Evolutionary conservation across 2,113 vertebrate species (phyloP).

Genomic region (Tonatia bakeri): DNA sequence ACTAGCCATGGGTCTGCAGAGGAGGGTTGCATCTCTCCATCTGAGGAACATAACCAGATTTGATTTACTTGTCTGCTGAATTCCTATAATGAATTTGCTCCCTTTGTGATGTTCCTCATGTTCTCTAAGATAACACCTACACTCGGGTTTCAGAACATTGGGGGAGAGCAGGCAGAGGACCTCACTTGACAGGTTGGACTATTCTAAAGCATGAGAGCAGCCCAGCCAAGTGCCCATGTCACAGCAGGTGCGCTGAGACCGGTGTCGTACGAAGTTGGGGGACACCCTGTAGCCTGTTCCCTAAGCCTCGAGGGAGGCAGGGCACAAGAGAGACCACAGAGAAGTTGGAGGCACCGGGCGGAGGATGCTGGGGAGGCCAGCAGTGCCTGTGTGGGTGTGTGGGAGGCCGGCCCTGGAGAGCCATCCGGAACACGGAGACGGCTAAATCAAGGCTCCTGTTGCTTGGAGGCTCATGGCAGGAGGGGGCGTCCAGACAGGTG

Average conservation of each 20-base stretch:
- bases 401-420: neutral
- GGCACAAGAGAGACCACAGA: neutral
- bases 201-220: neutral
- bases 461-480: neutral
- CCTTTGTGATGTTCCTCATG: neutral
- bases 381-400: accelerated
- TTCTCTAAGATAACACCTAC: neutral
- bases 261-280: neutral
- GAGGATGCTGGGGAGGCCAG: neutral
- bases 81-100: neutral
- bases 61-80: neutral
- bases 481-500: neutral
- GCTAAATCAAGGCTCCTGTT: no score
- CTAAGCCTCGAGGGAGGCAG: neutral
- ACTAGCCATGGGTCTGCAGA: neutral
- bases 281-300: neutral
- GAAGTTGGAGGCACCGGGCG: no score
- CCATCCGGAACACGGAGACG: neutral
- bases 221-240: neutral
- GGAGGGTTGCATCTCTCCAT: neutral
- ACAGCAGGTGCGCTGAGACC: neutral
- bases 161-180: neutral
- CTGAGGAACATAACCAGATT: neutral
- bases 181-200: neutral
- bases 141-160: neutral